Evolutionary conservation across 2,797 vertebrate genomes (phyloP).

Genomic region (Poeciliopsis presidionis): DNA sequence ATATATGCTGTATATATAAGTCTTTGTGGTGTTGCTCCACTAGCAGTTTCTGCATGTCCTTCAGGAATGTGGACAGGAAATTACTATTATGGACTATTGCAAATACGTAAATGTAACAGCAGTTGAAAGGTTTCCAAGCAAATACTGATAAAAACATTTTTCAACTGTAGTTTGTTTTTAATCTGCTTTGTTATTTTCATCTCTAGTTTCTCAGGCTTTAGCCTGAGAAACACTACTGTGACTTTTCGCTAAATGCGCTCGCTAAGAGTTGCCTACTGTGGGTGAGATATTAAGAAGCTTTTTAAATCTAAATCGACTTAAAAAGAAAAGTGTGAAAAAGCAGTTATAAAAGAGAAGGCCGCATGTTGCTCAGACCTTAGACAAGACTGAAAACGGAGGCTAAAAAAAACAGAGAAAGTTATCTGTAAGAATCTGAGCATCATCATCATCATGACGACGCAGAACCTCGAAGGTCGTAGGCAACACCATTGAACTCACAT

Average conservation of each 20-base stretch:
- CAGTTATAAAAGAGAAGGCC: conserved; percentile 19
- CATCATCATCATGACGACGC: not conserved
- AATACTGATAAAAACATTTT: not conserved
- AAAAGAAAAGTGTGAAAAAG: conserved; percentile 61
- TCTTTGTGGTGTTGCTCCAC: not conserved
- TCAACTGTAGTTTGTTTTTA: not conserved
- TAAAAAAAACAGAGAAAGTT: conserved; percentile 33
- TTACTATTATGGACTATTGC: not conserved
- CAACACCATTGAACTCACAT: conserved; percentile 35
- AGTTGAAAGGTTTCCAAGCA: not conserved
- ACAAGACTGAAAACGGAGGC: conserved; percentile 59
- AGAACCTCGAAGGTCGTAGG: not conserved
- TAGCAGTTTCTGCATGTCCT: not conserved
- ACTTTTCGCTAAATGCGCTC: not conserved
- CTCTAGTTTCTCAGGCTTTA: not conserved
- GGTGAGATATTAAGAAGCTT: not conserved
- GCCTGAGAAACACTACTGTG: not conserved
- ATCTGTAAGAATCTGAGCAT: conserved; percentile 30
- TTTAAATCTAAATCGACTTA: not conserved
- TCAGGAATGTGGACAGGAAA: not conserved
- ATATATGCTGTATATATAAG: not conserved
- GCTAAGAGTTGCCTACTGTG: not conserved
- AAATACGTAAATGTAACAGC: not conserved
- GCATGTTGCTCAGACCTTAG: conserved; percentile 45
- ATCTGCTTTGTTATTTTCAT: not conserved